Evolutionary conservation across 2,113 vertebrate genomes (phyloP).

Genomic region (Caranx ignobilis): DNA sequence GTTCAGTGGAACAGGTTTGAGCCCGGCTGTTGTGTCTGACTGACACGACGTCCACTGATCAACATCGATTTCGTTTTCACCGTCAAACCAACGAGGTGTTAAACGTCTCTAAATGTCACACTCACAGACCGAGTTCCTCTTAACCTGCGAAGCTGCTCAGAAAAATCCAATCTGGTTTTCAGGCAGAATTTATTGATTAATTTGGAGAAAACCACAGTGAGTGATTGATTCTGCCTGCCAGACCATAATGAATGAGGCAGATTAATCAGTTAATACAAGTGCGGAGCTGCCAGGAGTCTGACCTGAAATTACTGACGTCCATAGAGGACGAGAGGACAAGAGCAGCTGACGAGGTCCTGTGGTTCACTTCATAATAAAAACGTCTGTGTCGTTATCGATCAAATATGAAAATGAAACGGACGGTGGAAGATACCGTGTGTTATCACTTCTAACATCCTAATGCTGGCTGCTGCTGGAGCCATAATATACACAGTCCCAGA

Average conservation of each 20-base stretch:
- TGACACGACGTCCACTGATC: background rate
- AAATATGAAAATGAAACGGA: background rate
- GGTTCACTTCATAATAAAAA: no score
- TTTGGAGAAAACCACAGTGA: slow-evolving; percentile 9
- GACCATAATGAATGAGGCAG: slow-evolving; percentile 17
- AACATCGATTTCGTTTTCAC: background rate
- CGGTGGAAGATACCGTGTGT: background rate
- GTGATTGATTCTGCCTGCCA: slow-evolving; percentile 35
- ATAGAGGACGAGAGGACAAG: background rate
- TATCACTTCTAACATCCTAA: no score
- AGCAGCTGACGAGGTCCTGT: no score
- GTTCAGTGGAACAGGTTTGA: background rate
- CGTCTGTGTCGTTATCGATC: background rate
- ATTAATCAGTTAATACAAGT: slow-evolving; percentile 48
- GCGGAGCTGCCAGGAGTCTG: background rate
- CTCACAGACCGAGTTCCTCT: slow-evolving; percentile 4
- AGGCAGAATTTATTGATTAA: slow-evolving; percentile 38
- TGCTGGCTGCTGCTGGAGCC: no score
- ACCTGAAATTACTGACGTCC: slow-evolving; percentile 20
- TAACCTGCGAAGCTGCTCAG: background rate
- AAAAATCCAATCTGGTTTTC: slow-evolving; percentile 32
- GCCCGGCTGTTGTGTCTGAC: background rate
- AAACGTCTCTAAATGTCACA: slow-evolving; percentile 3
- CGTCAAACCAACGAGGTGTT: background rate
- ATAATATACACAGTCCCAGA: no score